Conservation (phyloP, 2,888 invertebrate genomes). For the Stenchaetothrips biformis region DNA sequence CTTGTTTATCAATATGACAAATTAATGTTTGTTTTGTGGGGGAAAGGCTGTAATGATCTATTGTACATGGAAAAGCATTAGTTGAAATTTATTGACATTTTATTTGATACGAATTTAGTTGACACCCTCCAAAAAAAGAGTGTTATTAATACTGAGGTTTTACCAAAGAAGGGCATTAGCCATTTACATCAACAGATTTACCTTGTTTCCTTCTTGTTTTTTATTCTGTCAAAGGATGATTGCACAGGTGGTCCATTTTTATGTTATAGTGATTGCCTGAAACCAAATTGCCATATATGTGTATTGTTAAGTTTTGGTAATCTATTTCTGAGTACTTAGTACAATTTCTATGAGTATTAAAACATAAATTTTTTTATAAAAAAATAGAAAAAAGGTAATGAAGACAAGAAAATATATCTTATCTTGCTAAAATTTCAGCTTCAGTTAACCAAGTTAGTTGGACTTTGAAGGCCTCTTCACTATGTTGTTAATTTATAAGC, state of each 20-base stretch:
- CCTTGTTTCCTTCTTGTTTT: no score
- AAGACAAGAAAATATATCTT: not conserved
- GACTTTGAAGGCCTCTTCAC: not conserved
- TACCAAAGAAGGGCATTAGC: not conserved
- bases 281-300: conserved; percentile 9
- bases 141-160: not conserved
- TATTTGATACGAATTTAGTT: no score
- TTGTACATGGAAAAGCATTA: not conserved
- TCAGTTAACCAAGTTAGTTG: not conserved
- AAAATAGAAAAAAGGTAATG: not conserved
- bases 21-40: not conserved
- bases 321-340: conserved; percentile 23
- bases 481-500: not conserved
- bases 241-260: not conserved
- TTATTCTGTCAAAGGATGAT: no score
- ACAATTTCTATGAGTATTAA: conserved; percentile 24
- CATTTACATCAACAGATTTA: not conserved
- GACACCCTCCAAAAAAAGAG: not conserved
- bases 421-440: not conserved
- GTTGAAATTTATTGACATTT: not conserved
- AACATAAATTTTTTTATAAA: not conserved
- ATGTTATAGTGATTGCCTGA: not conserved
- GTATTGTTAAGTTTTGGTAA: conserved; percentile 25
- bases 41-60: not conserved
- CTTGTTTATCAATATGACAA: not conserved